A percentile compares a stretch with the other conserved stretches of the same genome.
phyloP scores from a whole-genome alignment of 2,888 invertebrate species.

The Dioctria rufipes region DNA sequence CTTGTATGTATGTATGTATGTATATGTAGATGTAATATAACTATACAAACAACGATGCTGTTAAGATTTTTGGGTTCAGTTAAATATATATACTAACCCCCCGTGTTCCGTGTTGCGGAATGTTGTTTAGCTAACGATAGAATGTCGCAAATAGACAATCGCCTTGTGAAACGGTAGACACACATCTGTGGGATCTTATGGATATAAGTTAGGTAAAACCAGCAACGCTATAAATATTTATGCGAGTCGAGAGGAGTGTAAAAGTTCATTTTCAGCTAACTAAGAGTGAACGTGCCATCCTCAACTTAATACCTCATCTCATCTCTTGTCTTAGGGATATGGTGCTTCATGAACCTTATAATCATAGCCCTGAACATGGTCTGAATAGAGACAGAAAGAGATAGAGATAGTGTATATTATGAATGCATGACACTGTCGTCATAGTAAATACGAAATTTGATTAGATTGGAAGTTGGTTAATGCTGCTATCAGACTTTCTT shows the following conservation, averaged over 20 bases:
- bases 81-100: no score
- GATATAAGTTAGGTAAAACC: constrained; percentile 44
- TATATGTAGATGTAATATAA: no score
- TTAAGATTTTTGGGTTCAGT: constrained; percentile 41
- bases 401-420: no score
- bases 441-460: constrained; percentile 52
- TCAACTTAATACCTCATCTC: constrained; percentile 53
- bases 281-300: constrained; percentile 53
- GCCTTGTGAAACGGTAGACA: constrained; percentile 43
- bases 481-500: constrained; percentile 51
- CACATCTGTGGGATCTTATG: constrained; percentile 50
- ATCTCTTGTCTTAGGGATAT: constrained; percentile 5
- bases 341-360: constrained; percentile 21
- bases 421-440: constrained; percentile 54
- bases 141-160: constrained; percentile 49
- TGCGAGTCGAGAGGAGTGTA: constrained; percentile 63
- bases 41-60: no score
- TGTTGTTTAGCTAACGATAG: constrained; percentile 48
- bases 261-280: constrained; percentile 52
- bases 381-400: not conserved
- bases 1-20: no score
- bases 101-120: constrained; percentile 11
- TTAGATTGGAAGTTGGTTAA: constrained; percentile 53
- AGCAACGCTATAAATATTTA: constrained; percentile 69
- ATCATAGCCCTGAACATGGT: constrained; percentile 12